Evolutionary conservation across 2,113 vertebrate genomes (phyloP).

Genomic region (Laticauda laticaudata): DNA sequence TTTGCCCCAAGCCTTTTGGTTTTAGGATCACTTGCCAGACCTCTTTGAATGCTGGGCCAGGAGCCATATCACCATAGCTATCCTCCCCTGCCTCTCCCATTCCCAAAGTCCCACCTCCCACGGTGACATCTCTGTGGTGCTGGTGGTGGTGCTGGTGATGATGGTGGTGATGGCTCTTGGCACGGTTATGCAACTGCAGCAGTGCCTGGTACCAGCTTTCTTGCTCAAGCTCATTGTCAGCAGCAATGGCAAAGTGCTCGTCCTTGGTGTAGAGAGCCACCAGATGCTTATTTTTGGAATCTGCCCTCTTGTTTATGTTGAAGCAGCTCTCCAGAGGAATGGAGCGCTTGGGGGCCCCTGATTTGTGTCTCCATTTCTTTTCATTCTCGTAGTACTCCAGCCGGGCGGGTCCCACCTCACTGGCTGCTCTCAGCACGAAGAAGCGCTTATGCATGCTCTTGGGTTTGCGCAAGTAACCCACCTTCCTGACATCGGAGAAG

Average conservation of each 20-base stretch:
- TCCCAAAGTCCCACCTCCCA: conserved; percentile 56
- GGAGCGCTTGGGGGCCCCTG: conserved; percentile 86
- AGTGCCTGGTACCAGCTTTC: conserved; percentile 87
- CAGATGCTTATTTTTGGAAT: conserved; percentile 90
- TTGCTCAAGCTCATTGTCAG: conserved; percentile 84
- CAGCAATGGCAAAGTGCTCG: conserved; percentile 87
- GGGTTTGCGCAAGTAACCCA: conserved; percentile 91
- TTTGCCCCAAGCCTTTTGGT: conserved; percentile 87
- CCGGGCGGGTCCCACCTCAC: conserved; percentile 82
- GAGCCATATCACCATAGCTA: conserved; percentile 74
- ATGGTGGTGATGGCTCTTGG: conserved; percentile 75
- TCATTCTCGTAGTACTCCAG: conserved; percentile 92
- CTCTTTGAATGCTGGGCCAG: conserved; percentile 86
- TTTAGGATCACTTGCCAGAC: conserved; percentile 92
- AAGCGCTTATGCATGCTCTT: conserved; percentile 94
- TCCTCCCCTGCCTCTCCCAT: conserved; percentile 73
- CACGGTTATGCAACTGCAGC: conserved; percentile 83
- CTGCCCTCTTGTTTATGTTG: conserved; percentile 89
- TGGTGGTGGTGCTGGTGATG: conserved; percentile 58
- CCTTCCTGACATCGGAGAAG: conserved; percentile 89
- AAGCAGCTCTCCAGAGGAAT: conserved; percentile 88
- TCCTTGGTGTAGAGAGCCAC: conserved; percentile 89
- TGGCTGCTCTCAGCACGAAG: conserved; percentile 85
- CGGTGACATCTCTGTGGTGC: conserved; percentile 56
- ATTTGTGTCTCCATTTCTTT: conserved; percentile 92